These are phyloP conservation scores for Kryptopterus vitreolus DNA, from an alignment of 2,797 vertebrate genomes.

Conservation along the genomic window DNA sequence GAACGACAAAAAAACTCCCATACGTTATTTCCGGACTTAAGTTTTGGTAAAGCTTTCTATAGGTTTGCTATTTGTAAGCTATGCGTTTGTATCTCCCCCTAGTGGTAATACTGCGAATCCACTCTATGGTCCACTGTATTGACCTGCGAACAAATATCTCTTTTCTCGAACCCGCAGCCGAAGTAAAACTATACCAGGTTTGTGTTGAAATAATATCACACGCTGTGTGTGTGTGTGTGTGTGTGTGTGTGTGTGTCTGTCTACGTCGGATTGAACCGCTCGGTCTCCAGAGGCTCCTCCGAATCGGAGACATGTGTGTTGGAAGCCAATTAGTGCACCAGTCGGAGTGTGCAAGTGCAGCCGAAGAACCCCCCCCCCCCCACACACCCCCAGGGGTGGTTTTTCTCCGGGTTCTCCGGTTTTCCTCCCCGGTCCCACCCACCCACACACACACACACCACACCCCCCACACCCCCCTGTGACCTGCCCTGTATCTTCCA, in stretches of 20 bases:
- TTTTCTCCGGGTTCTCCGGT: too few relatives aligned
- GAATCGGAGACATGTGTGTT: conserved; percentile 23
- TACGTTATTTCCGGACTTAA: too few relatives aligned
- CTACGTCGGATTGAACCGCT: background rate
- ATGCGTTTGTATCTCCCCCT: background rate
- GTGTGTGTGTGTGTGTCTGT: conserved; percentile 15
- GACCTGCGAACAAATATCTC: background rate
- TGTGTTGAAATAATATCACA: background rate
- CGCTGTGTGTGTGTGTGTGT: conserved; percentile 2
- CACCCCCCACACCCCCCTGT: too few relatives aligned
- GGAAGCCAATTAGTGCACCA: conserved; percentile 43
- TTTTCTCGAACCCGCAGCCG: background rate
- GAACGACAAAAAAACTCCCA: too few relatives aligned
- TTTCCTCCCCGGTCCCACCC: too few relatives aligned
- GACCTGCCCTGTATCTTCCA: conserved; percentile 27
- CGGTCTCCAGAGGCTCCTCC: background rate
- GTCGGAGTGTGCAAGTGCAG: conserved; percentile 11
- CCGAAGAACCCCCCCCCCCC: too few relatives aligned
- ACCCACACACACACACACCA: too few relatives aligned
- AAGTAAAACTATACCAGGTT: conserved; percentile 3
- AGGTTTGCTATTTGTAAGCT: too few relatives aligned
- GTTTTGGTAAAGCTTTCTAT: too few relatives aligned
- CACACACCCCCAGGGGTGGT: too few relatives aligned
- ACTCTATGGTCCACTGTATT: background rate
- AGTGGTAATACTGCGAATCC: background rate